A percentile compares a stretch with the other conserved stretches of the same genome.
phyloP scores from a whole-genome alignment of 2,797 vertebrate species.

The Syncerus caffer region DNA sequence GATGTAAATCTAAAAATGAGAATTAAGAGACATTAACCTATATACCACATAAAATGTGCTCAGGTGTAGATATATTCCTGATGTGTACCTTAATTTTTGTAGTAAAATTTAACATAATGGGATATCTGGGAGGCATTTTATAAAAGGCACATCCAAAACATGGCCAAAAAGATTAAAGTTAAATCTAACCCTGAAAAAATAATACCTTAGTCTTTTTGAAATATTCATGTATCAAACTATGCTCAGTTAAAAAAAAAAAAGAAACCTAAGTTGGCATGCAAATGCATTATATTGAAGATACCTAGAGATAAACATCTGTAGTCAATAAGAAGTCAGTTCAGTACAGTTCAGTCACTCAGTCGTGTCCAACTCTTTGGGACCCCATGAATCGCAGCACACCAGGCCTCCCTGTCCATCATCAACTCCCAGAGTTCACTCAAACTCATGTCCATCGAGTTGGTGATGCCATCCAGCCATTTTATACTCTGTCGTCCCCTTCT shows the following conservation, averaged over 20 bases:
- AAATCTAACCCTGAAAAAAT: not conserved
- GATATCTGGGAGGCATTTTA: not conserved
- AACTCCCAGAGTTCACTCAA: no score
- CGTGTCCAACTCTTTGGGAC: no score
- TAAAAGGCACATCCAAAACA: not conserved
- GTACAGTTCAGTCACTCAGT: no score
- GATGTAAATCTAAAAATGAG: not conserved
- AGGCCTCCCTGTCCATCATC: no score
- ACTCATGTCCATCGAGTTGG: accelerated
- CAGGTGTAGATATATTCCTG: not conserved
- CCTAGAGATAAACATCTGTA: not conserved
- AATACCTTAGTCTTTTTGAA: not conserved
- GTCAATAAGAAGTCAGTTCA: not conserved
- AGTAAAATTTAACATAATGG: not conserved
- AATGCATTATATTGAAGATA: not conserved
- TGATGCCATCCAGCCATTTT: no score
- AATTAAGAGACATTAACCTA: not conserved
- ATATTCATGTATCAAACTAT: not conserved
- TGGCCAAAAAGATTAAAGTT: not conserved
- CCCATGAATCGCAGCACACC: no score
- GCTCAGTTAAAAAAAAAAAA: not conserved
- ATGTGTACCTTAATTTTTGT: not conserved
- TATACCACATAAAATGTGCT: not conserved
- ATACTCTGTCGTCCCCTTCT: no score
- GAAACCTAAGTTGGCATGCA: not conserved